Conservation (phyloP, 2,113 vertebrate genomes). For the Haplochromis burtoni region DNA sequence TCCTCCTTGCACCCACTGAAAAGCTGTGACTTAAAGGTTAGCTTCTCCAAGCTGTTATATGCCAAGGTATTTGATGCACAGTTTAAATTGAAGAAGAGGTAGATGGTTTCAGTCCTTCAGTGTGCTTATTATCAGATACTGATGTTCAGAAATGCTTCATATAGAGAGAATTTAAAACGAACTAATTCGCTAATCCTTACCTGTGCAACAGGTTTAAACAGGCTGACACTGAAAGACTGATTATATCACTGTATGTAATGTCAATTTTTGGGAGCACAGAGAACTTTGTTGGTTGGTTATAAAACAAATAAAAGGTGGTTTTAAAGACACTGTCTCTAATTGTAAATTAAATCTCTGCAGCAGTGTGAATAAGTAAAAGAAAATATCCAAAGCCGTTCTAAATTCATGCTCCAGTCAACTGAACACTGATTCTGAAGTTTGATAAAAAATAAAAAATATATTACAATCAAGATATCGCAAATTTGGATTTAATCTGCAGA, state of each 20-base stretch:
- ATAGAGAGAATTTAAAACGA: not conserved
- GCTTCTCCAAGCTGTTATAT: conserved; percentile 47
- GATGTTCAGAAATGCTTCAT: not conserved
- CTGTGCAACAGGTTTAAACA: not conserved
- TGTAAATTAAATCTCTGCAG: conserved; percentile 13
- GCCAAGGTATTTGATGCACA: conserved; percentile 21
- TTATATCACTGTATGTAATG: not conserved
- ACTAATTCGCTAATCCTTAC: not conserved
- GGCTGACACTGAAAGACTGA: conserved; percentile 1
- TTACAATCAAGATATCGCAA: not conserved
- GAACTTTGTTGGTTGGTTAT: conserved; percentile 11
- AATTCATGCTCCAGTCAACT: conserved; percentile 9
- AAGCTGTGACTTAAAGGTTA: conserved; percentile 63
- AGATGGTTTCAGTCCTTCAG: conserved; percentile 23
- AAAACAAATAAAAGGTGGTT: conserved; percentile 58
- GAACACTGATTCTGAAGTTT: not conserved
- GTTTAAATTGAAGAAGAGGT: not conserved
- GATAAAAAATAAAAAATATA: conserved; percentile 12
- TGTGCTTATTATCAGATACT: not conserved
- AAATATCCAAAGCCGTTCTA: conserved; percentile 7
- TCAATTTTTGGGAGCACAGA: not conserved
- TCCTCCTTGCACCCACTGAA: conserved; percentile 45
- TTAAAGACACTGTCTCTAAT: conserved; percentile 40
- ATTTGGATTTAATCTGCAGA: not conserved
- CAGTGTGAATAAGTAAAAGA: not conserved